These are phyloP conservation scores for Byasa hedistus DNA, from an alignment of 2,888 invertebrate genomes.

Conservation along the genomic window DNA sequence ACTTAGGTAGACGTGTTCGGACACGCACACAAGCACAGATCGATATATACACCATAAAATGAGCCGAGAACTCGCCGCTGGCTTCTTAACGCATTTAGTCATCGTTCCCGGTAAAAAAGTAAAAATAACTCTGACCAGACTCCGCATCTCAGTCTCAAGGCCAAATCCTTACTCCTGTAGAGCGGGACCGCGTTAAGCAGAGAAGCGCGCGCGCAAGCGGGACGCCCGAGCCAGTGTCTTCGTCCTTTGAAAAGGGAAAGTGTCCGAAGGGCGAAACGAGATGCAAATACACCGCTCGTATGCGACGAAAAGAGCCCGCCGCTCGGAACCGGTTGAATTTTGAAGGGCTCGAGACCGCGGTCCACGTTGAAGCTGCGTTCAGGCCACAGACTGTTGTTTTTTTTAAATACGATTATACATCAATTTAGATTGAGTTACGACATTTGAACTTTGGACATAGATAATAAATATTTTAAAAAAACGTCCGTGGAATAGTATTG, in stretches of 20 bases:
- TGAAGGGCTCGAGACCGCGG: slow-evolving; percentile 72
- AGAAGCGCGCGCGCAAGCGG: slow-evolving; percentile 35
- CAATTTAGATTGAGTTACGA: slow-evolving; percentile 58
- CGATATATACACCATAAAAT: slow-evolving; percentile 35
- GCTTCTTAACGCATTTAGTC: slow-evolving; percentile 73
- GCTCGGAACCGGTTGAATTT: slow-evolving; percentile 74
- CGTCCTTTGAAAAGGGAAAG: slow-evolving; percentile 80
- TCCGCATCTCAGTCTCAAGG: slow-evolving; percentile 75
- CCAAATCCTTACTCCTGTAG: slow-evolving; percentile 66
- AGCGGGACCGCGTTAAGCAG: slow-evolving; percentile 46
- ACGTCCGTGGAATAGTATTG: background rate
- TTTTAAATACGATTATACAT: slow-evolving; percentile 62
- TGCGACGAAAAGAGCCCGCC: slow-evolving; percentile 43
- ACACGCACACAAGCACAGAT: slow-evolving; percentile 28
- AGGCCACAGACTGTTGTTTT: slow-evolving; percentile 51
- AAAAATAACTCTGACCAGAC: slow-evolving; percentile 74
- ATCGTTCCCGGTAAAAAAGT: slow-evolving; percentile 75
- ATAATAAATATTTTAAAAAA: background rate
- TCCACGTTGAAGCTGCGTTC: slow-evolving; percentile 59
- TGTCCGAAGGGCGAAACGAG: slow-evolving; percentile 67
- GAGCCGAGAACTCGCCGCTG: slow-evolving; percentile 46
- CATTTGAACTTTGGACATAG: slow-evolving; percentile 28
- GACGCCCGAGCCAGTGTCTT: slow-evolving; percentile 59
- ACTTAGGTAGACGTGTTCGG: slow-evolving; percentile 22
- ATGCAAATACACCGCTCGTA: slow-evolving; percentile 38